Percentiles rank a stretch among this genome's conserved stretches.
phyloP scores from a whole-genome alignment of 2,113 vertebrate species.

The Ctenomys sociabilis region DNA sequence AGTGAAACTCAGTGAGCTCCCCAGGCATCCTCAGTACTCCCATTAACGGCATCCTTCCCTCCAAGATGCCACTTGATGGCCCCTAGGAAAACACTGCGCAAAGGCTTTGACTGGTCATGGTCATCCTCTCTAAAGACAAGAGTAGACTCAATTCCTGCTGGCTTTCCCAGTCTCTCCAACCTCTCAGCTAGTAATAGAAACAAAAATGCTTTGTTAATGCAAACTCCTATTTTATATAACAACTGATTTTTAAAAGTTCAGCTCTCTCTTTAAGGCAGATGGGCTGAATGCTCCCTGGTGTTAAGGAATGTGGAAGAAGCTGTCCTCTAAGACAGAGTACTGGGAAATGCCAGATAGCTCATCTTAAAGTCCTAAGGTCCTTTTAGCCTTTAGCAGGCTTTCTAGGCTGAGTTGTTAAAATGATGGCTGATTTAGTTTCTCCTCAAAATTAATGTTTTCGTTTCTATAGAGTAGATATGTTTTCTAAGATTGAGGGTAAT shows the following conservation, averaged over 20 bases:
- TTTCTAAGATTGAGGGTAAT: background rate
- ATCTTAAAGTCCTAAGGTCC: background rate
- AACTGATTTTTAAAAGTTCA: background rate
- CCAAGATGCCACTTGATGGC: background rate
- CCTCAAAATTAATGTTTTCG: slow-evolving; percentile 1
- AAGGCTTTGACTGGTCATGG: background rate
- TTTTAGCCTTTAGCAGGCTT: background rate
- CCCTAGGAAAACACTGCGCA: background rate
- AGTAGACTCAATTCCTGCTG: background rate
- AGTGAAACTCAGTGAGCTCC: background rate
- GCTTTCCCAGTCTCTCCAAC: background rate
- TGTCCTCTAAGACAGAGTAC: too few species aligned
- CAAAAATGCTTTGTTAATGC: background rate
- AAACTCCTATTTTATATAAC: background rate
- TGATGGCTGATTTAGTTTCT: background rate
- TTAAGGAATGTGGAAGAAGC: background rate
- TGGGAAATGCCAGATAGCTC: background rate
- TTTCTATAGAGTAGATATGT: slow-evolving; percentile 21
- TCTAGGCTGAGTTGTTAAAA: background rate
- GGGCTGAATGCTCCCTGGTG: background rate
- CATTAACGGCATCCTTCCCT: background rate
- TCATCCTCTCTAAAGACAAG: background rate
- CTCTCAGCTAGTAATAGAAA: background rate
- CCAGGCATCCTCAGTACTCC: background rate
- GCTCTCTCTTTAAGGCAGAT: background rate